Conservation (phyloP, 2,113 vertebrate species). For the Anolis sagrei region DNA sequence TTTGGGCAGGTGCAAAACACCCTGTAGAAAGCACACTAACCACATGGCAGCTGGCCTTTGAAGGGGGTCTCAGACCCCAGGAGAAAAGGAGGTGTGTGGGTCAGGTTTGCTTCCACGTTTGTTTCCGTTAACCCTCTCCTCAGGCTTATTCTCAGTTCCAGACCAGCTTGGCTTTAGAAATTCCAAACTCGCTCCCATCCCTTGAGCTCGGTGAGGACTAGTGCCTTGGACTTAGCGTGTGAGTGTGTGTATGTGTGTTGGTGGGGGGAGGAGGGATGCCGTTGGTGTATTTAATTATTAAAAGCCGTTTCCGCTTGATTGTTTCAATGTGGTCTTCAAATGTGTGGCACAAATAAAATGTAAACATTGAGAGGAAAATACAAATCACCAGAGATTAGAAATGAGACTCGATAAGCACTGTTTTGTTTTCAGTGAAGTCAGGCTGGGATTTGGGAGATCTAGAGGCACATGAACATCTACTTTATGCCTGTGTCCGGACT, state of each 20-base stretch:
- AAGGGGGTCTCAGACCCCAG: neutral
- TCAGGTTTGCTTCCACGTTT: neutral
- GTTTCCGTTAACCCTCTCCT: neutral
- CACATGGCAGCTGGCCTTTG: neutral
- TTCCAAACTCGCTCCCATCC: slow-evolving; percentile 52
- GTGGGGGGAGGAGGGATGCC: slow-evolving; percentile 7
- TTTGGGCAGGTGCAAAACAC: neutral
- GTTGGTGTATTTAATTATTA: slow-evolving; percentile 63
- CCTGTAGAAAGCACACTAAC: neutral
- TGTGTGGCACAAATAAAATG: neutral
- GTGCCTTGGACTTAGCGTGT: slow-evolving; percentile 63
- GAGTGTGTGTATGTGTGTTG: neutral
- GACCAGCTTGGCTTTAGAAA: slow-evolving; percentile 61
- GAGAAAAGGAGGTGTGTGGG: neutral
- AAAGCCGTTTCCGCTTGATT: slow-evolving; percentile 67
- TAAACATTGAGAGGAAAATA: neutral
- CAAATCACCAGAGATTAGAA: neutral
- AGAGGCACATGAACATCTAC: no score
- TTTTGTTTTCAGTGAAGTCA: neutral
- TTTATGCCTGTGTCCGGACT: no score
- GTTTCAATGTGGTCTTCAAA: slow-evolving; percentile 23
- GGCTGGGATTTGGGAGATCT: neutral
- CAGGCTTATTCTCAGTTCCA: neutral
- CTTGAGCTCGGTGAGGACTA: slow-evolving; percentile 38
- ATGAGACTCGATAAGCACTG: neutral